A percentile compares a stretch with the other conserved stretches of the same genome.
phyloP scores from a whole-genome alignment of 2,113 vertebrate species.

The Noctilio leporinus region DNA sequence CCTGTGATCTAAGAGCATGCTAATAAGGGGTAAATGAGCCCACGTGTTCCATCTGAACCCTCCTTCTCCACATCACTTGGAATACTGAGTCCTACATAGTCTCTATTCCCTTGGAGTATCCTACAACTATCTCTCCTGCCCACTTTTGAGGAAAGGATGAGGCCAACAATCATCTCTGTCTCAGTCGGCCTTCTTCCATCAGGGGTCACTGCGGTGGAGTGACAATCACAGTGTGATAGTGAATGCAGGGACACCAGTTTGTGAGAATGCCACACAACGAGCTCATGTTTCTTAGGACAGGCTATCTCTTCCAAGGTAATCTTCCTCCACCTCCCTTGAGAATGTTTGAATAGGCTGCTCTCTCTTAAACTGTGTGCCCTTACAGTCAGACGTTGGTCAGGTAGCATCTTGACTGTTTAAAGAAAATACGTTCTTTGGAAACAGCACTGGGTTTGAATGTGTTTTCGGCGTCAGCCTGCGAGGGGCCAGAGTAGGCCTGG shows the following conservation, averaged over 20 bases:
- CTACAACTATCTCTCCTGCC: background rate
- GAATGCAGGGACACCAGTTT: background rate
- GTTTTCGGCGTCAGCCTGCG: conserved; percentile 21
- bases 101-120: background rate
- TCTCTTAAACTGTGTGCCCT: background rate
- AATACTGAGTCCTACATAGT: background rate
- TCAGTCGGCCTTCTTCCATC: background rate
- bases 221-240: background rate
- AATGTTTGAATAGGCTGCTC: conserved; percentile 4
- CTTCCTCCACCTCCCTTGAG: background rate
- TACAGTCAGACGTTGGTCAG: background rate
- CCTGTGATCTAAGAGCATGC: background rate
- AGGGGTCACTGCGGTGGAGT: background rate
- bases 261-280: background rate
- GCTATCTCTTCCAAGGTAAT: background rate
- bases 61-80: background rate
- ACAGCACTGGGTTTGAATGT: background rate
- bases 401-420: background rate
- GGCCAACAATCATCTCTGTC: background rate
- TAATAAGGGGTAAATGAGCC: background rate
- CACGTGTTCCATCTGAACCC: background rate
- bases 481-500: conserved; percentile 31
- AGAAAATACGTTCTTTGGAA: conserved; percentile 56
- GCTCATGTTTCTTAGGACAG: background rate
- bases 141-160: background rate